phyloP scores from a whole-genome alignment of 2,113 vertebrate genomes.

The Hoplias malabaricus region DNA sequence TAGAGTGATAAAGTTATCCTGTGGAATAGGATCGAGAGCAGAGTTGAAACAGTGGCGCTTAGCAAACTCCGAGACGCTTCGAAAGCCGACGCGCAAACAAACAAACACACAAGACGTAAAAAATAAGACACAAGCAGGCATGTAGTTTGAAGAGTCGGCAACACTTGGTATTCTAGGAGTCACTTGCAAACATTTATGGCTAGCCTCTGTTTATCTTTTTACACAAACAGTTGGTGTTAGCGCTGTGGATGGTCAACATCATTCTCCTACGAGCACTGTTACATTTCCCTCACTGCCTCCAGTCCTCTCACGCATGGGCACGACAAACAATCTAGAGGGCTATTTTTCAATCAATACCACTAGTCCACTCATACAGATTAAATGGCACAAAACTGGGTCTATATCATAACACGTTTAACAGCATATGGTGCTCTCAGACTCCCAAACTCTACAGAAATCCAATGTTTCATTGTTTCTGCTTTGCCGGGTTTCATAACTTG shows the following conservation, averaged over 20 bases:
- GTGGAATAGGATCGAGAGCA: background rate
- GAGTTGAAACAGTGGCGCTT: constrained; percentile 38
- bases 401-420: constrained; percentile 40
- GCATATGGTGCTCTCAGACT: constrained; percentile 37
- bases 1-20: constrained; percentile 55
- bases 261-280: background rate
- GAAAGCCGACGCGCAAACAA: constrained; percentile 12
- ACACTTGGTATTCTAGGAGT: constrained; percentile 2
- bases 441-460: constrained; percentile 41
- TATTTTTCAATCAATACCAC: constrained; percentile 43
- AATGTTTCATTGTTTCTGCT: constrained; percentile 65
- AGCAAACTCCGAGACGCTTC: constrained; percentile 41
- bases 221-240: constrained; percentile 30
- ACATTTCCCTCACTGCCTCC: background rate
- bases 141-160: background rate
- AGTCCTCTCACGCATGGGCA: constrained; percentile 5
- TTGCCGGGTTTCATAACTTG: constrained; percentile 62
- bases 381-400: constrained; percentile 42
- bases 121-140: constrained; percentile 25
- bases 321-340: constrained; percentile 35
- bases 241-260: constrained; percentile 30
- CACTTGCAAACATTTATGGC: constrained; percentile 28
- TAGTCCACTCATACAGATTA: constrained; percentile 51
- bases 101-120: background rate
- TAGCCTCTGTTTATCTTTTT: constrained; percentile 34